Conservation (phyloP, 2,113 vertebrate genomes). For the Oenanthe oenanthe region DNA sequence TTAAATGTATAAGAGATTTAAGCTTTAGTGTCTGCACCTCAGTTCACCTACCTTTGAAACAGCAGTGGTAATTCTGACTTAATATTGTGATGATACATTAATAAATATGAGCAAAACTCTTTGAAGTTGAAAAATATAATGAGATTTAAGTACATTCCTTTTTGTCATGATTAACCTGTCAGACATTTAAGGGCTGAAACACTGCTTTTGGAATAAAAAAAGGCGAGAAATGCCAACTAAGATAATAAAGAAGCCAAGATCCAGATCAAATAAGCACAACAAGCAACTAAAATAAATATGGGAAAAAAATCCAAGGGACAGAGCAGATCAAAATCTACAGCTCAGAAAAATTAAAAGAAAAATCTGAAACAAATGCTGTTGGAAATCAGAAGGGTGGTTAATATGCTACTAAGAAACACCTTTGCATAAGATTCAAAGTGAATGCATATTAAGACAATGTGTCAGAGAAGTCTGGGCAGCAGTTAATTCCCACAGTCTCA, state of each 20-base stretch:
- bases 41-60: slow-evolving; percentile 33
- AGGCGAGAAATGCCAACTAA: not conserved
- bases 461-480: not conserved
- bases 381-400: not conserved
- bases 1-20: not conserved
- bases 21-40: slow-evolving; percentile 1
- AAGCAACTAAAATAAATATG: not conserved
- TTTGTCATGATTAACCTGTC: slow-evolving; percentile 59
- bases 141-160: slow-evolving; percentile 43
- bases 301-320: not conserved
- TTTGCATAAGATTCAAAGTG: not conserved
- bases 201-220: not conserved
- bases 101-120: slow-evolving; percentile 63
- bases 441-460: not conserved
- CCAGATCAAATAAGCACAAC: not conserved
- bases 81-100: slow-evolving; percentile 56
- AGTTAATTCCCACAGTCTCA: not conserved
- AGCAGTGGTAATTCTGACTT: slow-evolving; percentile 34
- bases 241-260: slow-evolving; percentile 12
- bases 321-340: not conserved
- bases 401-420: not conserved
- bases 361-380: not conserved
- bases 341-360: not conserved
- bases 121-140: slow-evolving; percentile 61
- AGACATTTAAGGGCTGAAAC: slow-evolving; percentile 32